Base-by-base conservation (phyloP, 2,113 vertebrate genomes). In the Istiophorus platypterus region DNA sequence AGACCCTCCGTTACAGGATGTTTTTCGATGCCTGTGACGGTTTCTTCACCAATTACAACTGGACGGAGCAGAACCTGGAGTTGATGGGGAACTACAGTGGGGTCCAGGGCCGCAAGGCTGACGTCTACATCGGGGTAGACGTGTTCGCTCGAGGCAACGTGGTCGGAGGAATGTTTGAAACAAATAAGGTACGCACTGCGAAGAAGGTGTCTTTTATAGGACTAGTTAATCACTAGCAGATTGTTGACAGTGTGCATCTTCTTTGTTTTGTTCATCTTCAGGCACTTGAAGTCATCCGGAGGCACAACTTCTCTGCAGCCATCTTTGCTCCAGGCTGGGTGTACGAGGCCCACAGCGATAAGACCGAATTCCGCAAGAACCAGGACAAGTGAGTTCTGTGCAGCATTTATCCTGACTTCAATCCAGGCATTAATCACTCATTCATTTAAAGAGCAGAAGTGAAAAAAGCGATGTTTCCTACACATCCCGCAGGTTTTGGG, bases 321-420 rank as follows among this genome's bases (percentile, higher is more conserved):
- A 93, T 99, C 81, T 99, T 99, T 0, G 98, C 98, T 39, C 97
- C 98, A 0, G 98, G 98, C 84, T 99, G 98, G 98, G 98, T 99
- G n/a, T 98, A 99, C 0, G 98, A 99, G 92, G 92, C 92, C 57
- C 80, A 96, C 27, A 2, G 95, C 0, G 72, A 97, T 1, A 96
- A 95, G 84, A 86, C 58, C 0, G 86, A 96, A 12, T 99, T 99
- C 91, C 94, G 96, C 62, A 84, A 92, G 62, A 96, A 99, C 1
- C 97, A 99, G 92, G 95, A 98, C 93, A 97, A 84, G 98, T 99
- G 88, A 95, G 96, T n/a, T 4, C 4, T 17, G 34, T 12, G 1
- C 24, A 13, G 6, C 1, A 14, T 49, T 39, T 13, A 17, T 66
- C 59, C 31, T 22, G 5, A 24, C 1, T 5, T 31, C 1, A 17